These are phyloP conservation scores for Orchestia grillus DNA, from an alignment of 1,140 invertebrate species.

Conservation along the genomic window DNA sequence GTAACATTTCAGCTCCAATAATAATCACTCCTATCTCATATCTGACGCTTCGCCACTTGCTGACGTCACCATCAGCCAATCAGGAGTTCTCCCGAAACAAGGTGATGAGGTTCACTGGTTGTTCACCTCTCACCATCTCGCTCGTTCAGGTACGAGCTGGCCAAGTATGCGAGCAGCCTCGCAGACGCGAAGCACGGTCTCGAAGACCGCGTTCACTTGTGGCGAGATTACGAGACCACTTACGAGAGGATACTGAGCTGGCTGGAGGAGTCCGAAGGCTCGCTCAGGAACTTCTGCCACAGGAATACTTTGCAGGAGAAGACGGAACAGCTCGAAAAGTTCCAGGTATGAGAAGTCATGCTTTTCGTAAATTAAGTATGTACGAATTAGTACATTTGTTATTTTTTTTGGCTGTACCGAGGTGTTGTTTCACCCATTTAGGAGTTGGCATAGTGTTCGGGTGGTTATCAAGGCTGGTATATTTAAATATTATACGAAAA, in stretches of 20 bases:
- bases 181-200: constrained; percentile 83
- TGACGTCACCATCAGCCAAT: neutral
- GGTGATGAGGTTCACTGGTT: neutral
- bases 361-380: too few relatives aligned
- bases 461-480: too few relatives aligned
- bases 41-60: neutral
- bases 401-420: too few relatives aligned
- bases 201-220: constrained; percentile 88
- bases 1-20: too few relatives aligned
- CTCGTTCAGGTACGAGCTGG: constrained; percentile 78
- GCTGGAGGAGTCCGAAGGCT: constrained; percentile 88
- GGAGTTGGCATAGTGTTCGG: too few relatives aligned
- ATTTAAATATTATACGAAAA: too few relatives aligned
- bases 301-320: constrained; percentile 91
- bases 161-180: constrained; percentile 83
- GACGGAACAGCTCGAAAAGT: constrained; percentile 88
- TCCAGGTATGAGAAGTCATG: constrained; percentile 78
- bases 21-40: too few relatives aligned
- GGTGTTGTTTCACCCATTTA: too few relatives aligned
- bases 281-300: constrained; percentile 87
- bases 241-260: constrained; percentile 86
- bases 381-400: too few relatives aligned
- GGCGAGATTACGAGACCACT: constrained; percentile 90
- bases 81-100: neutral
- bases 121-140: neutral